Conservation (phyloP, 2,797 vertebrate genomes). For the Poeciliopsis turneri region DNA sequence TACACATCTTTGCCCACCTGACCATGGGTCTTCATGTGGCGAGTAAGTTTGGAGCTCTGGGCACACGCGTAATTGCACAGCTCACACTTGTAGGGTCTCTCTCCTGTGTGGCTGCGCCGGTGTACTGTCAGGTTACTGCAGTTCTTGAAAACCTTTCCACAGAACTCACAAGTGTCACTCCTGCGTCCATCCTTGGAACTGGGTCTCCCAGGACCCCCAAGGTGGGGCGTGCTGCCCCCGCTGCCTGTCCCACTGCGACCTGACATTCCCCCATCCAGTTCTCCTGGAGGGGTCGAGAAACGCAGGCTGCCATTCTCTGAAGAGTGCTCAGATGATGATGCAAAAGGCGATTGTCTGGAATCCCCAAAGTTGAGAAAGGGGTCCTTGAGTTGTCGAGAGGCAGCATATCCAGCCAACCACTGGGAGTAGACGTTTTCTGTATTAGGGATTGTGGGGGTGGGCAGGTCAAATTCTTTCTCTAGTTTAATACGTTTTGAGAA, state of each 20-base stretch:
- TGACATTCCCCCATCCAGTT: slow-evolving; percentile 97
- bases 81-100: slow-evolving; percentile 99
- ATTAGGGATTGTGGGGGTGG: slow-evolving; percentile 95
- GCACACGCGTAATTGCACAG: slow-evolving; percentile 99
- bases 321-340: slow-evolving; percentile 98
- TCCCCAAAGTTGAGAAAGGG: slow-evolving; percentile 99
- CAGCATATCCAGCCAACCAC: slow-evolving; percentile 97
- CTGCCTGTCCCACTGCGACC: slow-evolving; percentile 98
- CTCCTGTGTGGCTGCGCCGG: slow-evolving; percentile 99
- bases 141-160: slow-evolving; percentile 99
- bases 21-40: slow-evolving; percentile 99
- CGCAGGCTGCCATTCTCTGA: slow-evolving; percentile 99
- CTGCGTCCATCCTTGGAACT: slow-evolving; percentile 98
- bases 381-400: slow-evolving; percentile 99
- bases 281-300: slow-evolving; percentile 97
- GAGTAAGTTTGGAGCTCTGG: slow-evolving; percentile 99
- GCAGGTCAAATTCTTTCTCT: slow-evolving; percentile 98
- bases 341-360: slow-evolving; percentile 99
- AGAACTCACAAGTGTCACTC: slow-evolving; percentile 99
- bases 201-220: slow-evolving; percentile 94
- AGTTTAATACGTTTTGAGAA: slow-evolving; percentile 99
- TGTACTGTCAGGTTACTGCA: slow-evolving; percentile 99
- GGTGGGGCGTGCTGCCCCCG: slow-evolving; percentile 98
- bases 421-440: slow-evolving; percentile 99
- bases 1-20: slow-evolving; percentile 99